These are phyloP conservation scores for Nothocercus julius DNA, from an alignment of 2,113 vertebrate genomes.

Conservation along the genomic window DNA sequence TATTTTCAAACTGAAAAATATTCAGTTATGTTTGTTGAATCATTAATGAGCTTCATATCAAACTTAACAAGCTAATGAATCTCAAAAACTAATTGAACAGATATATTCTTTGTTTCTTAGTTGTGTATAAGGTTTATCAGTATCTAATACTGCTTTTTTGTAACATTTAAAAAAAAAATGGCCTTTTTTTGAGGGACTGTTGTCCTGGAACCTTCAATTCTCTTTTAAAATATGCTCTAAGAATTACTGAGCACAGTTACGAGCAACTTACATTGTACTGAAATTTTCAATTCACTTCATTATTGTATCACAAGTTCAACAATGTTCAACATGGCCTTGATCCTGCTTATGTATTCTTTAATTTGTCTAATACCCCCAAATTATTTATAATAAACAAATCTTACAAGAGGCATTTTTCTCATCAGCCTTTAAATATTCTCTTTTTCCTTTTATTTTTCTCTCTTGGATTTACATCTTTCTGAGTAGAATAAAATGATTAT, in stretches of 20 bases:
- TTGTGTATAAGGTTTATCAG: neutral
- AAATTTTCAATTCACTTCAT: neutral
- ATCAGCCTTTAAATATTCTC: neutral
- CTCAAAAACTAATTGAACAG: neutral
- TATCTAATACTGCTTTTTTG: neutral
- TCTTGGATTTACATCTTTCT: neutral
- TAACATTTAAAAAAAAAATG: neutral
- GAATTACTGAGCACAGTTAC: neutral
- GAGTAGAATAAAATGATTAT: neutral
- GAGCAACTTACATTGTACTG: neutral
- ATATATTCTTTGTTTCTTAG: neutral
- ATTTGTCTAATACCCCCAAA: neutral
- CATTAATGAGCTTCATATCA: neutral
- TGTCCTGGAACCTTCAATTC: neutral
- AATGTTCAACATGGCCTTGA: neutral
- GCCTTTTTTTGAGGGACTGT: neutral
- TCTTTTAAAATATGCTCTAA: neutral
- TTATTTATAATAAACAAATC: neutral
- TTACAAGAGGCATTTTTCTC: neutral
- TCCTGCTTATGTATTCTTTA: neutral
- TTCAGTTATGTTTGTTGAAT: neutral
- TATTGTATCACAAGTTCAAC: neutral
- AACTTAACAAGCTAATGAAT: neutral
- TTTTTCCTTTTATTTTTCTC: neutral
- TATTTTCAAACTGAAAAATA: neutral